Conservation (phyloP, 2,888 invertebrate species). For the Athalia cordata region DNA sequence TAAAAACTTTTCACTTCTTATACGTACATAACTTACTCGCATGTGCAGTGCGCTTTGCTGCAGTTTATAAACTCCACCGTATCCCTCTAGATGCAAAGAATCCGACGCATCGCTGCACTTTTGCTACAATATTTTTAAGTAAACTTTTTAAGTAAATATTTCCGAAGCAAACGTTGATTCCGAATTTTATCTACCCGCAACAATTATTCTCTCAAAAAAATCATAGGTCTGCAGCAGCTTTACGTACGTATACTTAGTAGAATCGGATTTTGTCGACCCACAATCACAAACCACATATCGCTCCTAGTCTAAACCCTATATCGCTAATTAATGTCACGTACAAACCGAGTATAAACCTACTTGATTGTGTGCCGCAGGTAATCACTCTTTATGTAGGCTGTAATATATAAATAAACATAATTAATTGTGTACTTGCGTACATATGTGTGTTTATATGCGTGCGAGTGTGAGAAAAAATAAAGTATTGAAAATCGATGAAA, state of each 20-base stretch:
- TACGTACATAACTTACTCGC: neutral
- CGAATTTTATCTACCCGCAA: constrained; percentile 17
- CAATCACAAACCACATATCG: constrained; percentile 42
- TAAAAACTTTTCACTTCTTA: neutral
- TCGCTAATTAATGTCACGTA: constrained; percentile 40
- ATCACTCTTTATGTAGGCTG: constrained; percentile 31
- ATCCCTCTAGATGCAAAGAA: too few relatives aligned
- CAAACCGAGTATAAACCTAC: constrained; percentile 20
- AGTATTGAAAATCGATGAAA: too few relatives aligned
- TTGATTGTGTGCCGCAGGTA: constrained; percentile 32
- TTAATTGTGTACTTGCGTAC: too few relatives aligned
- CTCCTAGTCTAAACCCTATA: constrained; percentile 41
- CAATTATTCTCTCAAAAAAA: constrained; percentile 20
- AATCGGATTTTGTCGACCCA: constrained; percentile 37
- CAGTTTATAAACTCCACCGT: too few relatives aligned
- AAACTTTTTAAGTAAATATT: neutral
- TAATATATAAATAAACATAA: neutral
- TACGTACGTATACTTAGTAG: neutral
- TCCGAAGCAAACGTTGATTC: constrained; percentile 9
- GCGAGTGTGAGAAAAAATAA: too few relatives aligned
- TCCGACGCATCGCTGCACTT: too few relatives aligned
- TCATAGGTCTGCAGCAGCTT: neutral
- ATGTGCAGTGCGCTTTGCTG: neutral
- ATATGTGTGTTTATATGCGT: too few relatives aligned
- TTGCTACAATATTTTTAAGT: too few relatives aligned